Percentiles rank a stretch among this genome's conserved stretches.
phyloP scores from a whole-genome alignment of 2,888 invertebrate genomes.

The Hydropsyche betteni region DNA sequence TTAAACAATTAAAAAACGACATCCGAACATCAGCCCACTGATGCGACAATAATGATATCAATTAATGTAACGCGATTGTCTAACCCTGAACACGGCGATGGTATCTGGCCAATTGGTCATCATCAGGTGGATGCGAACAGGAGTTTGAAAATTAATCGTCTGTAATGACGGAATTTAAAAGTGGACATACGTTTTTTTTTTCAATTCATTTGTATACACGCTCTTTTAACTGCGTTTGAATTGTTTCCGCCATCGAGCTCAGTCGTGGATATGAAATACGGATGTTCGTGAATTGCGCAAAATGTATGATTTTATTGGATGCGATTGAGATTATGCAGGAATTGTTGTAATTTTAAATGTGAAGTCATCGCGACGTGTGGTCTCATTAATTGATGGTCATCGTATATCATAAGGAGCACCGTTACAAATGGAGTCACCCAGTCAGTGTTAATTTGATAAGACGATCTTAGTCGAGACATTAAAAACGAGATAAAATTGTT shows the following conservation, averaged over 20 bases:
- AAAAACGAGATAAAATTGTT: too few species aligned
- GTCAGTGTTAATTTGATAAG: neutral
- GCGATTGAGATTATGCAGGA: too few species aligned
- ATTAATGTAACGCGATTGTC: slow-evolving; percentile 30
- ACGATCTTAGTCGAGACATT: neutral
- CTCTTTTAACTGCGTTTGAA: neutral
- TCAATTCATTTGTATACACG: neutral
- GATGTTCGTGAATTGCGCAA: too few species aligned
- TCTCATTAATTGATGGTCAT: slow-evolving; percentile 2
- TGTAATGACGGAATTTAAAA: neutral
- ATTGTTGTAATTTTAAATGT: slow-evolving; percentile 2
- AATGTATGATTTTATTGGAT: too few species aligned
- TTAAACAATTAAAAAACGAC: too few species aligned
- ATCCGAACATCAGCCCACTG: neutral
- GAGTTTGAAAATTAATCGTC: slow-evolving; percentile 1
- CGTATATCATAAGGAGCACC: neutral
- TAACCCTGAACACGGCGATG: slow-evolving; percentile 9
- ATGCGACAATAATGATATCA: slow-evolving; percentile 30
- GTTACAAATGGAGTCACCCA: neutral
- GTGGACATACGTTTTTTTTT: neutral
- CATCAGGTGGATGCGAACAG: neutral
- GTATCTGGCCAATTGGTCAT: too few species aligned
- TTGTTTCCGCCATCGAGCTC: too few species aligned
- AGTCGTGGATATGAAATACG: too few species aligned
- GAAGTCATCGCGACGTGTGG: slow-evolving; percentile 4